Evolutionary conservation across 2,797 vertebrate species (phyloP), one percentile per base, ranked within the genome.

Genomic region (Ptychadena robeensis): DNA sequence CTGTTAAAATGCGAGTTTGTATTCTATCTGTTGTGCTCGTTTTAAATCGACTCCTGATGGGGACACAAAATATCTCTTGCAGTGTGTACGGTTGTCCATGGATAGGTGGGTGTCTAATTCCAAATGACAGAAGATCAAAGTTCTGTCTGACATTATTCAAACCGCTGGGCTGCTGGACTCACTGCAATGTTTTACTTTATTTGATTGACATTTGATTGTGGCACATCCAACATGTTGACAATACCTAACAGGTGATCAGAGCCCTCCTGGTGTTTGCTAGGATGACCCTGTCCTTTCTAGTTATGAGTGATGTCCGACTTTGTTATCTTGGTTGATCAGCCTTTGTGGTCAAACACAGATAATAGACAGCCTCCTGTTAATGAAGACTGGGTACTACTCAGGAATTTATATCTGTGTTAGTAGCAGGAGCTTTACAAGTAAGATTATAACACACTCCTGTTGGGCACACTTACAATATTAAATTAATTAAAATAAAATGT

Each of bases 1-100:
- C 28, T 76, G 44, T 38, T 75, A 28, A 74, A 76, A 76, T 76
- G 34, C 9, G 31, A 32, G 27, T 73, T 32, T 11, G 34, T 31
- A 25, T 82, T 61, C 7, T 38, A 11, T 61, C 1, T 25, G n/a
- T 74, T 38, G 18, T 76, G 31, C 53, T 76, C 69, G 31, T 35
- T 14, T 57, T 69, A 35, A 25, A 48, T 7, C 34, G 30, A 35
- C 30, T 79, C 44, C 32, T 68, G 30, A 37, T 57, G 76, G 65
- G 48, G 40, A 78, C 48, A 12, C 59, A 61, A 27, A 61, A 27
- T 61, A 61, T 4, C 18, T 53, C 18, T 22, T 53, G 15, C 18
- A 18, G 14, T 22, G 18, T 53, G 44, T 53, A 22, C 10, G 15
- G 15, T 53, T 53, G 18, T 18, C 18, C 18, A 8, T 53, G 15